Conservation (phyloP, 1,140 invertebrate species). For the Lasaia peninsularis region DNA sequence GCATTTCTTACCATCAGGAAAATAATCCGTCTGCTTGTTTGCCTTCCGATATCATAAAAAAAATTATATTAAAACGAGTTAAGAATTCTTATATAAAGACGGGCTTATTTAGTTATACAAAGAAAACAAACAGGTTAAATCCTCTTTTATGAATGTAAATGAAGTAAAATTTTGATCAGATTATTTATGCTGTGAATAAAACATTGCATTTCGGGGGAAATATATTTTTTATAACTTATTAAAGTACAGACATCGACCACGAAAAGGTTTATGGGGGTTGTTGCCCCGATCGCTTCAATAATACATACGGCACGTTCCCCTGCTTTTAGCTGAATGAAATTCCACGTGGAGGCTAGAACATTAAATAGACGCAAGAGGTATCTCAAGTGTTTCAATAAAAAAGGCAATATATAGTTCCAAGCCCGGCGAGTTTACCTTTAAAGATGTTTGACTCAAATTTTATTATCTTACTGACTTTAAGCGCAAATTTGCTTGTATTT, state of each 20-base stretch:
- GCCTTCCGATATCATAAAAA: too few relatives aligned
- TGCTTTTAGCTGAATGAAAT: conserved; percentile 50
- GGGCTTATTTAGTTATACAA: too few relatives aligned
- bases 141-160: neutral
- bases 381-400: conserved; percentile 1
- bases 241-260: conserved; percentile 14
- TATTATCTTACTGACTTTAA: too few relatives aligned
- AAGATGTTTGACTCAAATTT: too few relatives aligned
- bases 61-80: too few relatives aligned
- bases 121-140: neutral
- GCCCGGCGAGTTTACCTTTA: neutral
- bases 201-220: neutral
- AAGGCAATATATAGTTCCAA: conserved; percentile 1
- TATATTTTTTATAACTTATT: conserved; percentile 5
- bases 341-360: conserved; percentile 28
- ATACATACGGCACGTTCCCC: conserved; percentile 23
- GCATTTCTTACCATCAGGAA: too few relatives aligned
- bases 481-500: too few relatives aligned
- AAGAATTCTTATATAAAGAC: too few relatives aligned
- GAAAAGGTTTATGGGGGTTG: conserved; percentile 24
- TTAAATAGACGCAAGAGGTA: neutral
- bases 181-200: conserved; percentile 7
- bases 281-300: conserved; percentile 23
- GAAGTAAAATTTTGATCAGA: conserved; percentile 2
- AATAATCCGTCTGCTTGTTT: too few relatives aligned